Conservation (phyloP, 2,113 vertebrate genomes). For the Trematocara zebra region DNA sequence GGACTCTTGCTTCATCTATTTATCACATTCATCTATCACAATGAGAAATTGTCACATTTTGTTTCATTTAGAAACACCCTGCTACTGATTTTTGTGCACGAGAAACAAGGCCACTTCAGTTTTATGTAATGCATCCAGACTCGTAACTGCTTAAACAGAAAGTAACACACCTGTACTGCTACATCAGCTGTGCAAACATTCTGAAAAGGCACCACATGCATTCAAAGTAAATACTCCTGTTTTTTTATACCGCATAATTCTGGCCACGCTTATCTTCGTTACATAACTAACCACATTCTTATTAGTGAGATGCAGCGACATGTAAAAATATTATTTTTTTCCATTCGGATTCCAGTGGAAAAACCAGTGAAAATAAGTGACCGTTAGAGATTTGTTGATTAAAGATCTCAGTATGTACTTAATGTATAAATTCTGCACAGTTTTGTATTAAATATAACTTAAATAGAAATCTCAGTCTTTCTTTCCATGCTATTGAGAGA, state of each 20-base stretch:
- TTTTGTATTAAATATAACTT: background rate
- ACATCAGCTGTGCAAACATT: constrained; percentile 17
- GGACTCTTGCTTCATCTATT: background rate
- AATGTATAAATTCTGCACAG: background rate
- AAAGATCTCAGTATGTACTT: background rate
- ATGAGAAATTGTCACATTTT: background rate
- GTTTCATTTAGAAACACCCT: background rate
- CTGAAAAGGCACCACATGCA: constrained; percentile 17
- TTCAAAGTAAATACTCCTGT: background rate
- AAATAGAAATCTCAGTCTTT: background rate
- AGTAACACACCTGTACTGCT: background rate
- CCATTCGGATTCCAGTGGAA: background rate
- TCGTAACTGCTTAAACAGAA: background rate
- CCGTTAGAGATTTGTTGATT: background rate
- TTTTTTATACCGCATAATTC: background rate
- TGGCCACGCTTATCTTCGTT: background rate
- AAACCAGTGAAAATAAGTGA: background rate
- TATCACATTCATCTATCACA: background rate
- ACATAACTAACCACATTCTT: background rate
- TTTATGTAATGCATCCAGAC: background rate
- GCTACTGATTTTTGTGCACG: constrained; percentile 20
- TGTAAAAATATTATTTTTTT: background rate
- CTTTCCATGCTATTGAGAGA: background rate
- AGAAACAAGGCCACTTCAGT: constrained; percentile 43
- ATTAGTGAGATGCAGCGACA: background rate